Conservation (phyloP, 2,888 invertebrate species). For the Atrina japonica region DNA sequence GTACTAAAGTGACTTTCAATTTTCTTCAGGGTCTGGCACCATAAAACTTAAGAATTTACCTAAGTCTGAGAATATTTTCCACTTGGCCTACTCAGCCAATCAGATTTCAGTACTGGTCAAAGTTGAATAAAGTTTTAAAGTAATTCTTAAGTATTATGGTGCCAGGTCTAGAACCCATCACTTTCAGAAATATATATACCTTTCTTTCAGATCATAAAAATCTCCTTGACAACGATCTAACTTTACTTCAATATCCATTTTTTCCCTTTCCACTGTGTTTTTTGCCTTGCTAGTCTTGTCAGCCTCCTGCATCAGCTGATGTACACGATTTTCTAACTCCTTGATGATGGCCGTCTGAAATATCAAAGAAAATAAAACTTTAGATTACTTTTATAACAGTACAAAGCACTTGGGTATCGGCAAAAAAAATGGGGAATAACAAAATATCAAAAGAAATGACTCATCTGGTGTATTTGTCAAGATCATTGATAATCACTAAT, state of each 20-base stretch:
- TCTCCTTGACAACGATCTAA: constrained; percentile 69
- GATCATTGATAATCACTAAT: too few relatives aligned
- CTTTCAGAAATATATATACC: too few relatives aligned
- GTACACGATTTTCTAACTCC: constrained; percentile 76
- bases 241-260: constrained; percentile 67
- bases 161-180: too few relatives aligned
- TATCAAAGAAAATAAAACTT: background rate
- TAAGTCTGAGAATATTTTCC: too few relatives aligned
- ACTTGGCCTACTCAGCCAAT: too few relatives aligned
- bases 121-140: too few relatives aligned
- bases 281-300: constrained; percentile 70
- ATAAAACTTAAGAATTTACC: too few relatives aligned
- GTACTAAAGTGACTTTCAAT: too few relatives aligned
- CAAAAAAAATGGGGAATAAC: background rate
- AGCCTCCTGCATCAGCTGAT: constrained; percentile 76
- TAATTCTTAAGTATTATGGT: too few relatives aligned
- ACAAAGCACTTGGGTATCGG: background rate
- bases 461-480: too few relatives aligned
- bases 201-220: constrained; percentile 55
- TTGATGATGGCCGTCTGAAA: constrained; percentile 73
- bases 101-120: too few relatives aligned
- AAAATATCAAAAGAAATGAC: background rate
- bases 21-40: too few relatives aligned
- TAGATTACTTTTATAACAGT: background rate
- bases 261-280: constrained; percentile 71